Base-by-base conservation (phyloP, 1,140 invertebrate genomes). In the Phortica variegata region DNA sequence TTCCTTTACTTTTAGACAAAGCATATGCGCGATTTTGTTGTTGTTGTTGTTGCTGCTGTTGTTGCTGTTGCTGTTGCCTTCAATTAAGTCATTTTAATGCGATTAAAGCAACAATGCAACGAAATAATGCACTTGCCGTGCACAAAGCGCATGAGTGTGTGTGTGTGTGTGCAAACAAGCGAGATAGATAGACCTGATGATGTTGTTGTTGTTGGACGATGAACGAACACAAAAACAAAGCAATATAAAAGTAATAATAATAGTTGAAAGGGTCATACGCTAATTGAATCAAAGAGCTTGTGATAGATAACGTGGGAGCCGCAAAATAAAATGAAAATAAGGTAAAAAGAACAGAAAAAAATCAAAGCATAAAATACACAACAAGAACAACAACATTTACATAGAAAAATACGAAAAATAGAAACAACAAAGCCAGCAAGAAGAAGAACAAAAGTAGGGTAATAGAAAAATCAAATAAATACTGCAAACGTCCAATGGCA, bases 41-140 rank as follows among this genome's bases (percentile, higher is more conserved):
- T 7, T 29, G 26, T 29, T 29, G 12, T 29, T 49, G 18, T 34
- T 36, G 33, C 10, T 33, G 34, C 36, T 37, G 54, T 52, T 58
- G 58, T 52, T 26, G 5, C 23, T 26, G 23, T 26, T 26, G 23
- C 23, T 56, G 58, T 62, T 51, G 60, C 63, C 68, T 68, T 68
- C 63, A 63, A 68, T 68, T 68, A 68, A 68, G 60, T 57, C 63
- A 60, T 63, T 68, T 68, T 68, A 68, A 68, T 68, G 65, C 63
- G 63, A 68, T 68, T 68, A 68, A 60, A 45, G 34, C 42, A 50
- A 37, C 44, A 56, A 49, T 12, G 15, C 18, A 17, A 36, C 56
- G 55, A 47, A 60, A 61, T 61, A 66, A 66, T 66, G 56, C 63
- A 66, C 60, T 57, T 43, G 45, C 56, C 51, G 52, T 60, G 21